These are phyloP conservation scores for Galago senegalensis DNA, from an alignment of 2,797 vertebrate genomes.

Conservation along the genomic window DNA sequence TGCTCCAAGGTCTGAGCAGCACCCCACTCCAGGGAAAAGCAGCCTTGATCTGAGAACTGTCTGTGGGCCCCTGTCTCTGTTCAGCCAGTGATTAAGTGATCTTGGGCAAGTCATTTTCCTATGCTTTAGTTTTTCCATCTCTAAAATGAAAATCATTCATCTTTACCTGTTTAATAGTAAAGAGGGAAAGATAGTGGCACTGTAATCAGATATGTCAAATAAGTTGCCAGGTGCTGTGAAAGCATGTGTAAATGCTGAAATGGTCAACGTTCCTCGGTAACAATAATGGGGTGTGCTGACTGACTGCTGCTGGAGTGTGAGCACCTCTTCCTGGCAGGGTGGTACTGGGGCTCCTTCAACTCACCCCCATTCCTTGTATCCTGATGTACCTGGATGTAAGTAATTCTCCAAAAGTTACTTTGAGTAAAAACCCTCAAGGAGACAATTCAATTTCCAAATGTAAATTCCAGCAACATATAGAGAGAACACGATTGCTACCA, in stretches of 20 bases:
- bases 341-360: neutral
- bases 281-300: neutral
- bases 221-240: neutral
- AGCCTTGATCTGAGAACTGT: neutral
- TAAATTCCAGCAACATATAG: conserved; percentile 43
- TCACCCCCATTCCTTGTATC: neutral
- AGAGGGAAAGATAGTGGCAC: neutral
- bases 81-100: neutral
- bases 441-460: conserved; percentile 81
- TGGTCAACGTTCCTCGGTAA: neutral
- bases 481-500: neutral
- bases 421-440: conserved; percentile 68
- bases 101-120: neutral
- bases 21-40: neutral
- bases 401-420: conserved; percentile 66
- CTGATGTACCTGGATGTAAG: neutral
- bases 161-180: neutral
- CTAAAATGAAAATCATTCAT: neutral
- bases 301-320: neutral
- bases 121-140: neutral
- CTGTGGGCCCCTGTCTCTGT: neutral
- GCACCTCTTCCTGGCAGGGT: neutral
- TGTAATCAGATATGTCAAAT: neutral
- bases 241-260: neutral
- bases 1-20: accelerated